phyloP scores from a whole-genome alignment of 2,797 vertebrate species.

The Spheniscus humboldti region DNA sequence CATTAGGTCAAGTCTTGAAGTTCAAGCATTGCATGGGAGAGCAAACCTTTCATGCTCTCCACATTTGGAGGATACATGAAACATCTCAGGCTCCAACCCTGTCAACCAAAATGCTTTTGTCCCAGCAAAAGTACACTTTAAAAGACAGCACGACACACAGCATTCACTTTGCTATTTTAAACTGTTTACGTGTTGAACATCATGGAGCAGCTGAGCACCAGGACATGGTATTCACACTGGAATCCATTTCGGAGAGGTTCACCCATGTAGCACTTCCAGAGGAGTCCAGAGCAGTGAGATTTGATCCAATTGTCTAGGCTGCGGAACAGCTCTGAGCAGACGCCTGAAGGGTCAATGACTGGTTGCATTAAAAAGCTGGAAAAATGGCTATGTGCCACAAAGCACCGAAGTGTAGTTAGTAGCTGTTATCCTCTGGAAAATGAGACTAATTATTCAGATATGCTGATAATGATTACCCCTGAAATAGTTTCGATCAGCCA shows the following conservation, averaged over 20 bases:
- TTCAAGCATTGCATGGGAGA: not conserved
- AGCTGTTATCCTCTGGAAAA: not conserved
- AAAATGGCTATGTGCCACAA: not conserved
- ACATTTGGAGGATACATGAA: not conserved
- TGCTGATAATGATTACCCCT: not conserved
- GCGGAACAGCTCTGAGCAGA: not conserved
- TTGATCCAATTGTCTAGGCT: not conserved
- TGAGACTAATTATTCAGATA: not conserved
- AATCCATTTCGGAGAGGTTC: not conserved
- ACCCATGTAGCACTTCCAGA: not conserved
- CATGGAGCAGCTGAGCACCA: not conserved
- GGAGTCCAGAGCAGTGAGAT: not conserved
- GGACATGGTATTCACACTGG: not conserved
- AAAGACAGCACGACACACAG: not conserved
- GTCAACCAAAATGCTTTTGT: not conserved
- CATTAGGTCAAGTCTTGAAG: not conserved
- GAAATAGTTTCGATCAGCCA: not conserved
- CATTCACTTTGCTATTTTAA: not conserved
- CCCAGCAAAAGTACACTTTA: not conserved
- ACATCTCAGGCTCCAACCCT: not conserved
- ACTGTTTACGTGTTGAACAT: not conserved
- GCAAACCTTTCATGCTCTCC: accelerated
- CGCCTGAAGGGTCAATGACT: not conserved
- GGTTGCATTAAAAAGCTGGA: not conserved
- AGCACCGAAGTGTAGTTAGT: not conserved